Evolutionary conservation across 2,888 invertebrate genomes (phyloP), one percentile per base, ranked within the genome.

Genomic region (Cistogaster globosa): DNA sequence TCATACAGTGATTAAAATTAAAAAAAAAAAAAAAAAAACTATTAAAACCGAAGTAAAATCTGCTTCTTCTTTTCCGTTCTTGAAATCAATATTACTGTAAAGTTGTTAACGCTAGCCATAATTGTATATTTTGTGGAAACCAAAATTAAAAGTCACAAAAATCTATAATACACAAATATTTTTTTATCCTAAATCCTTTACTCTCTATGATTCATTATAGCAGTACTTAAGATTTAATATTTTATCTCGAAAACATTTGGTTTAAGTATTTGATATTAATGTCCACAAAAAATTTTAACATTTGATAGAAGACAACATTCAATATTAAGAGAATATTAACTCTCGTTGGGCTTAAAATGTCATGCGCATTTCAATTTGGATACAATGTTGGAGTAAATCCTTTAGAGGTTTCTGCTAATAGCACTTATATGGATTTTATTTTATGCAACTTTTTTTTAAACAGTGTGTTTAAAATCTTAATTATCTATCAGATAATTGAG

Each of bases 201-300:
- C 38, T 7, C 38, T 14, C 78, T 38, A 69, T 14, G 42, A 32
- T 69, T 78, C 69, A 78, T 78, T 78, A 69, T 78, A 22, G 62
- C n/a, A 69, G 1, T 0, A 38, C 18, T 12, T 12, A 14, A 18
- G 5, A 18, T n/a, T 51, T 16, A 51, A 51, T 1, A 20, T 48
- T 14, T 48, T 16, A n/a, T 48, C 0, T 8, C 3, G 7, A 20
- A 36, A 8, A 16, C 2, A 53, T 20, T 6, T 5, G 69, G 69
- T 69, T 57, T 0, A n/a, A 26, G n/a, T 12, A 45, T 63, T 22
- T 9, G n/a, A 26, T 78, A 36, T 14, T 22, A 32, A 36, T 1
- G 5, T 51, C n/a, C 9, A 65, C 9, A 60, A 45, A 42, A n/a
- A 22, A 9, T 42, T 0, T 14, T 7, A 8, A 18, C 3, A 51